Evolutionary conservation across 2,888 invertebrate species (phyloP).

Genomic region (Andrena chrysosceles): DNA sequence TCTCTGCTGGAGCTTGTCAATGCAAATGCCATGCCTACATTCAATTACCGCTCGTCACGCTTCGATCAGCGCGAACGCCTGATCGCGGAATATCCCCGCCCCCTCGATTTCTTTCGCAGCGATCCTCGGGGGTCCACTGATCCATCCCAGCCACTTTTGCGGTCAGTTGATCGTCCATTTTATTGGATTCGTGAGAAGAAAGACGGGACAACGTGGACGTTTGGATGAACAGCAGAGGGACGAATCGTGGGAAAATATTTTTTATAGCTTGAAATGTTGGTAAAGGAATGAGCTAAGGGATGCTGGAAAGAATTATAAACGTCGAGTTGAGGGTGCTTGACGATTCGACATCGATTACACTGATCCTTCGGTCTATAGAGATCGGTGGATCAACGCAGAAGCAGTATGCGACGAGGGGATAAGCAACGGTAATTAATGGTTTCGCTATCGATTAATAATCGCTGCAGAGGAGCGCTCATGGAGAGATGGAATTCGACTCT

Average conservation of each 20-base stretch:
- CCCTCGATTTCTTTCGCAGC: conserved; percentile 33
- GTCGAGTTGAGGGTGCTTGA: background rate
- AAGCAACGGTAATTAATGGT: conserved; percentile 66
- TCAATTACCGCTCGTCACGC: conserved; percentile 84
- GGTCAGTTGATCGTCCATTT: no score
- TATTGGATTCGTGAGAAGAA: no score
- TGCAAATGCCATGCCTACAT: conserved; percentile 84
- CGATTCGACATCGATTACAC: conserved; percentile 25
- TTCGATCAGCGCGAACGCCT: conserved; percentile 77
- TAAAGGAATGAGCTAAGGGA: no score
- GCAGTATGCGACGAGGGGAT: conserved; percentile 29
- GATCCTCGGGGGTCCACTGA: background rate
- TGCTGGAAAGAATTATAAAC: background rate
- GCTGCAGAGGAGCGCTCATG: conserved; percentile 22
- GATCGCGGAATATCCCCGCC: conserved; percentile 48
- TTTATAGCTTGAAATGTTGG: no score
- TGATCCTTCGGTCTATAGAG: conserved; percentile 14
- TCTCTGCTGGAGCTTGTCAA: conserved; percentile 84
- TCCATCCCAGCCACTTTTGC: background rate
- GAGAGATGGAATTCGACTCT: conserved; percentile 10
- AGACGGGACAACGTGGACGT: no score
- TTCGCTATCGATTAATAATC: conserved; percentile 57
- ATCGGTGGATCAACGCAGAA: conserved; percentile 25
- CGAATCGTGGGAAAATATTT: no score
- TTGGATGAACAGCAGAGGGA: no score